Evolutionary conservation across 2,797 vertebrate species (phyloP), one percentile per base, ranked within the genome.

Genomic region (Amniataba percoides): DNA sequence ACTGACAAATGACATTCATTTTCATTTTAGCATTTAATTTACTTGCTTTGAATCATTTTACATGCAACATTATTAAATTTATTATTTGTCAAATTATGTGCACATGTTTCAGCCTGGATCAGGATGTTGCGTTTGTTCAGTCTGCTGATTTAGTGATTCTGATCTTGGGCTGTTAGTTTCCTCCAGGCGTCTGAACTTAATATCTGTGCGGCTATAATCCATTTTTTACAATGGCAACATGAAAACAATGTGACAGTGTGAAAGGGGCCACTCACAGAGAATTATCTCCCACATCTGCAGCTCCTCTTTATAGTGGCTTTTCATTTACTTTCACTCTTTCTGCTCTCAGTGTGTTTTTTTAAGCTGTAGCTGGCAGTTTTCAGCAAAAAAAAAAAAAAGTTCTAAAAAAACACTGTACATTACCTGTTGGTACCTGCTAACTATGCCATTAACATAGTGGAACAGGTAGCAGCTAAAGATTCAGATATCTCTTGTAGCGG

Each of bases 401-500:
- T 65, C 15, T 31, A 31, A 69, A 73, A 73, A 77, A 13, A 21
- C 61, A 27, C 21, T 49, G 31, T 21, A 42, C 42, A 7, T 18
- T 71, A 39, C 27, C 51, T 31, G 15, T 49, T 46, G 27, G 27
- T 27, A 27, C 27, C 27, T 31, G 27, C 27, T 31, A 60, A 62
- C 45, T 31, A 48, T 31, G 27, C 80, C 39, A 36, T 70, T 19
- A 71, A 46, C 19, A 62, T 1, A 40, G 18, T 21, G 45, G 39
- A 59, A 2, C 7, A 46, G 53, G 27, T 64, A 34, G 34, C 65
- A 53, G 27, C 40, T 58, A 23, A 57, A 77, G n/a, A 72, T 34
- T 15, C 61, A 36, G 18, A 48, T n/a, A 48, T 25, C 46, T 65
- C 18, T 15, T 2, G n/a, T 31, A 16, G 21, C 27, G 34, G 31